Conservation (phyloP, 2,113 vertebrate genomes). For the Prinia subflava region DNA sequence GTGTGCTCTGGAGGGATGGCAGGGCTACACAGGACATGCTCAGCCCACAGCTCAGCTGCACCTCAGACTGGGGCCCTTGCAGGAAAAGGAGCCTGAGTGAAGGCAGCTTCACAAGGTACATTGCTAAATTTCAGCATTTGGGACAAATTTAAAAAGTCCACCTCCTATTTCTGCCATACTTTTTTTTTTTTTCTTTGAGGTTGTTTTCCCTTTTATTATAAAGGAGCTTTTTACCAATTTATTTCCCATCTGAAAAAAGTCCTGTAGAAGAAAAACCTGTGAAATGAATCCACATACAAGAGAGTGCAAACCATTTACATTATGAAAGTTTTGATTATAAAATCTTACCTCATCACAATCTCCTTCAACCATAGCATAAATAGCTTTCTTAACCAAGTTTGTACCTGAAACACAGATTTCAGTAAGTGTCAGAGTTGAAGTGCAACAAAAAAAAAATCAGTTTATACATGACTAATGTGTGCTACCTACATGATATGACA, state of each 20-base stretch:
- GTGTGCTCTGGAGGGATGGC: neutral
- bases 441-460: neutral
- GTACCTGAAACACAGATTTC: constrained; percentile 86
- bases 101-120: neutral
- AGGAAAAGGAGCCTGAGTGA: neutral
- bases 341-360: constrained; percentile 97
- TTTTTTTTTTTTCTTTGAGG: neutral
- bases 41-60: neutral
- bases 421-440: constrained; percentile 46
- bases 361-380: constrained; percentile 99
- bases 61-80: neutral
- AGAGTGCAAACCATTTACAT: constrained; percentile 3
- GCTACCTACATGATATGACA: neutral
- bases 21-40: neutral
- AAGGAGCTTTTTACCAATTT: neutral
- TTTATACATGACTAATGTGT: neutral
- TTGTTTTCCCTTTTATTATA: neutral
- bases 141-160: neutral
- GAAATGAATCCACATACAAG: neutral
- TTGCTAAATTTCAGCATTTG: neutral
- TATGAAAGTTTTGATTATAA: constrained; percentile 23
- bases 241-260: neutral
- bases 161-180: neutral
- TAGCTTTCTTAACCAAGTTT: constrained; percentile 99
- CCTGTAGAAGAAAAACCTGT: neutral